phyloP scores from a whole-genome alignment of 2,888 invertebrate species.

The Clivina fossor region DNA sequence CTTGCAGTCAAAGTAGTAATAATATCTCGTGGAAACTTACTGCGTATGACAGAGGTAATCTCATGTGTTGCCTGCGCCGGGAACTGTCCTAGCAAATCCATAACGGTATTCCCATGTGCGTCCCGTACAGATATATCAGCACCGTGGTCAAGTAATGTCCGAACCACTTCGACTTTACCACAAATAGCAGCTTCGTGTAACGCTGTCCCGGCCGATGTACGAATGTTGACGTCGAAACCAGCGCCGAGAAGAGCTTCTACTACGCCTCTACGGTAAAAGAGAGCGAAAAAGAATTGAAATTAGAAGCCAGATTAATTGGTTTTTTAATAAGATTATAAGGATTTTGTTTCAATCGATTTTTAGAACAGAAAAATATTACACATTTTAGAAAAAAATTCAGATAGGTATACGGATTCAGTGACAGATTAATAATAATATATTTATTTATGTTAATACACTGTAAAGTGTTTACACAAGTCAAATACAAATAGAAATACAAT shows the following conservation, averaged over 20 bases:
- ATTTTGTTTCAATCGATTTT: too few species aligned
- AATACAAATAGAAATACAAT: too few species aligned
- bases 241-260: constrained; percentile 80
- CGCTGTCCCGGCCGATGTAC: constrained; percentile 85
- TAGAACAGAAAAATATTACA: too few species aligned
- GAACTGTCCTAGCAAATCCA: constrained; percentile 83
- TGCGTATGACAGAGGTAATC: constrained; percentile 81
- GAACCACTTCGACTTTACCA: constrained; percentile 86
- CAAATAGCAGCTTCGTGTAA: constrained; percentile 92
- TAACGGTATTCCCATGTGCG: constrained; percentile 77
- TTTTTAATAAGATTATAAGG: too few species aligned
- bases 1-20: too few species aligned
- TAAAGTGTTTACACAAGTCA: too few species aligned
- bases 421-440: too few species aligned
- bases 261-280: constrained; percentile 63
- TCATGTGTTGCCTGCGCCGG: constrained; percentile 87
- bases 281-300: not conserved
- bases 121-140: constrained; percentile 81
- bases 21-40: constrained; percentile 56
- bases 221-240: constrained; percentile 84
- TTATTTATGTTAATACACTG: too few species aligned
- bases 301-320: not conserved
- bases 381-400: too few species aligned
- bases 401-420: too few species aligned
- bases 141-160: constrained; percentile 76